phyloP scores from a whole-genome alignment of 2,888 invertebrate genomes.

The Apamea monoglypha region DNA sequence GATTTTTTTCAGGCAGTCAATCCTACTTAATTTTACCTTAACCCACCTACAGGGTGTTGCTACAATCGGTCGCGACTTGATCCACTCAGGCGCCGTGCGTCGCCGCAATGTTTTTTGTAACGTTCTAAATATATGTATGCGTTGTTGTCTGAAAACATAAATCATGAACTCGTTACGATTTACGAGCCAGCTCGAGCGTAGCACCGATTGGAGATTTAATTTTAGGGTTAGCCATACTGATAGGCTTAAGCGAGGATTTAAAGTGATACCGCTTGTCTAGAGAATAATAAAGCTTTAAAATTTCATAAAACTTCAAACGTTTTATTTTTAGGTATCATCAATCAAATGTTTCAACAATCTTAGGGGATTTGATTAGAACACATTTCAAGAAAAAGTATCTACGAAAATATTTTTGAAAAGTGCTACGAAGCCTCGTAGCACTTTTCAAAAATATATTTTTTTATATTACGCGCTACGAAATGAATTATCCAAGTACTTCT shows the following conservation, averaged over 20 bases:
- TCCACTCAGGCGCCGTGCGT: constrained; percentile 59
- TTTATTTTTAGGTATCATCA: constrained; percentile 50
- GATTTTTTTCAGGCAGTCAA: background rate
- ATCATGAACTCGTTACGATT: constrained; percentile 90
- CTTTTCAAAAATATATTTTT: no score
- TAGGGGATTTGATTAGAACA: constrained; percentile 30
- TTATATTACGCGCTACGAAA: constrained; percentile 6
- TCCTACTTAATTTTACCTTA: constrained; percentile 6
- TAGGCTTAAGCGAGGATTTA: constrained; percentile 74
- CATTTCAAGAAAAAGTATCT: background rate
- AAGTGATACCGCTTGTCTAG: constrained; percentile 54
- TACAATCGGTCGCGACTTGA: constrained; percentile 48
- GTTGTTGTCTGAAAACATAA: constrained; percentile 81
- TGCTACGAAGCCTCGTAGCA: constrained; percentile 3
- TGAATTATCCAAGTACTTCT: background rate
- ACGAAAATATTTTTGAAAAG: constrained; percentile 11
- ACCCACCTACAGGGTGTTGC: constrained; percentile 37
- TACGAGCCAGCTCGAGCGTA: constrained; percentile 83
- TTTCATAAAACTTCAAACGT: constrained; percentile 60
- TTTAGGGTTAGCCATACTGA: constrained; percentile 77
- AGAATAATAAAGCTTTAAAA: constrained; percentile 56
- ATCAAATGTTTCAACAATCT: constrained; percentile 43
- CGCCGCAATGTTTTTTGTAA: constrained; percentile 79
- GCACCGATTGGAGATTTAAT: constrained; percentile 85
- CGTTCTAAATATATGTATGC: constrained; percentile 76